Evolutionary conservation across 2,888 invertebrate genomes (phyloP).

Genomic region (Hyalella azteca): DNA sequence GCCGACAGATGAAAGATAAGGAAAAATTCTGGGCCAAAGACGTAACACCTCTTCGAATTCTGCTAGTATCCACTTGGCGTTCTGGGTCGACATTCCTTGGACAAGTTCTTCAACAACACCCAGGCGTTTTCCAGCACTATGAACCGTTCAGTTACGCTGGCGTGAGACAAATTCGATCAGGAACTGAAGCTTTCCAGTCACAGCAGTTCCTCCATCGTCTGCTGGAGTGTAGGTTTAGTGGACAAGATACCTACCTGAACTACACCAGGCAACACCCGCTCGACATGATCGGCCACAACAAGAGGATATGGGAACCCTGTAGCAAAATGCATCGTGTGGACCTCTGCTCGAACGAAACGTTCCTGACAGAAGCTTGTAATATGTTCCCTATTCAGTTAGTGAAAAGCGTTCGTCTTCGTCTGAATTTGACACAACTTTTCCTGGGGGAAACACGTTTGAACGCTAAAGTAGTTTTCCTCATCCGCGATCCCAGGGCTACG

Average conservation of each 20-base stretch:
- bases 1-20: slow-evolving; percentile 75
- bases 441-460: slow-evolving; percentile 69
- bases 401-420: slow-evolving; percentile 81
- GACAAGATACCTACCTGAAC: slow-evolving; percentile 46
- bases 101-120: slow-evolving; percentile 59
- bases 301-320: slow-evolving; percentile 59
- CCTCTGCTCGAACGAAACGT: slow-evolving; percentile 72
- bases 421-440: slow-evolving; percentile 74
- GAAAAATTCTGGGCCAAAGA: slow-evolving; percentile 70
- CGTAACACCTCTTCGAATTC: slow-evolving; percentile 48
- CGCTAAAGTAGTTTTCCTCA: slow-evolving; percentile 41
- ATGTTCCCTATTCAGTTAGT: slow-evolving; percentile 87
- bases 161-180: slow-evolving; percentile 58
- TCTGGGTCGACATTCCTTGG: slow-evolving; percentile 59
- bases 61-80: slow-evolving; percentile 59
- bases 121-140: slow-evolving; percentile 60
- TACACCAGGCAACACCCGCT: slow-evolving; percentile 40
- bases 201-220: slow-evolving; percentile 52
- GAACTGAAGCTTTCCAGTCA: slow-evolving; percentile 52
- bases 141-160: slow-evolving; percentile 60
- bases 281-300: slow-evolving; percentile 59
- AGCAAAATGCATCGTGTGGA: slow-evolving; percentile 32
- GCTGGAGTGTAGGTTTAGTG: slow-evolving; percentile 48
- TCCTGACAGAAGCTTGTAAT: slow-evolving; percentile 79
- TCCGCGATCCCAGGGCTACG: slow-evolving; percentile 38